Evolutionary conservation across 2,797 vertebrate genomes (phyloP).

Genomic region (Urosaurus nigricauda): DNA sequence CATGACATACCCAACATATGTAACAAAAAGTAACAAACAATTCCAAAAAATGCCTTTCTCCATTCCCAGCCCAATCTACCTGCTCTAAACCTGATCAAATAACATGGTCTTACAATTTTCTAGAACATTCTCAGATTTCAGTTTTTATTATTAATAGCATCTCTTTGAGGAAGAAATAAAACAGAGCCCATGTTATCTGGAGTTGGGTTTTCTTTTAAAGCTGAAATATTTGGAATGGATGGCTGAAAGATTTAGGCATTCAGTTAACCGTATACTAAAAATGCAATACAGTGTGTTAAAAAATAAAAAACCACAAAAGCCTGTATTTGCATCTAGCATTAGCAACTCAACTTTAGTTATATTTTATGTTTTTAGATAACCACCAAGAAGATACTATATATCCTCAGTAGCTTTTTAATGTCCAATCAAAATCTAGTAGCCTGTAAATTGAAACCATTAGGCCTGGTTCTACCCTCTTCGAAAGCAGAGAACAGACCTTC

Average conservation of each 20-base stretch:
- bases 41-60: neutral
- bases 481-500: no score
- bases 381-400: no score
- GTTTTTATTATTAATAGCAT: conserved; percentile 3
- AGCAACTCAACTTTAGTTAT: conserved; percentile 60
- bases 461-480: no score
- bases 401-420: no score
- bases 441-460: no score
- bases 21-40: neutral
- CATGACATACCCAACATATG: neutral
- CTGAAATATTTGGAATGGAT: conserved; percentile 48
- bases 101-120: neutral
- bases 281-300: neutral
- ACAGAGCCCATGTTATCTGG: neutral
- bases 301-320: conserved; percentile 56
- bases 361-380: conserved; percentile 33
- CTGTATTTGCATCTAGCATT: conserved; percentile 62
- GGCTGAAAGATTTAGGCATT: conserved; percentile 53
- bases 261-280: neutral
- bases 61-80: neutral
- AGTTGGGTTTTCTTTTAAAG: neutral
- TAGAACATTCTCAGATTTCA: neutral
- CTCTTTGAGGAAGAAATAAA: neutral
- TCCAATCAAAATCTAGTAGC: no score
- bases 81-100: neutral